These are phyloP conservation scores for Porites rus DNA, from an alignment of 92 coral and sea anemone species.

Conservation along the genomic window DNA sequence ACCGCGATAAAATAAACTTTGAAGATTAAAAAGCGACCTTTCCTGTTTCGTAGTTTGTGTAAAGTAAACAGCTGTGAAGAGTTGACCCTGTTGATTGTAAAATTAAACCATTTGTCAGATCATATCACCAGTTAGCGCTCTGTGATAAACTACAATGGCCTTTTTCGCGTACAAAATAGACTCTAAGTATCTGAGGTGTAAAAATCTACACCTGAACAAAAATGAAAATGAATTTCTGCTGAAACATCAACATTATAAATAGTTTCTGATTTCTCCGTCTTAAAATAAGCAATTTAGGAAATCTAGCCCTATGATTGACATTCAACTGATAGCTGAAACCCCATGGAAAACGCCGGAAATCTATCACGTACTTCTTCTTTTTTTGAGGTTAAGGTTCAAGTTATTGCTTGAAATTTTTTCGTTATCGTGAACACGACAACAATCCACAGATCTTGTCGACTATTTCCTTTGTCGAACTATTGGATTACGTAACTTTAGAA, in stretches of 20 bases:
- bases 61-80: slow-evolving; percentile 40
- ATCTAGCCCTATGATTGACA: slow-evolving; percentile 39
- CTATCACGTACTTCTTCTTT: slow-evolving; percentile 28
- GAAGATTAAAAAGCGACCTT: slow-evolving; percentile 27
- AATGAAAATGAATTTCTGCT: not conserved
- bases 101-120: slow-evolving; percentile 50
- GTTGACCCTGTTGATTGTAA: slow-evolving; percentile 51
- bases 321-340: not conserved
- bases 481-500: too few relatives aligned
- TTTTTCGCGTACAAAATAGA: not conserved
- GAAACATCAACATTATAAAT: not conserved
- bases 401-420: too few relatives aligned
- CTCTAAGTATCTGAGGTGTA: not conserved
- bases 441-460: too few relatives aligned
- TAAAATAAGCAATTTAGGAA: not conserved
- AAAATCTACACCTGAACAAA: not conserved
- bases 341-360: slow-evolving; percentile 32
- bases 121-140: slow-evolving; percentile 20
- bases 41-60: slow-evolving; percentile 11
- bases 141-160: not conserved
- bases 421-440: too few relatives aligned
- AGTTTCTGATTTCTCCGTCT: not conserved
- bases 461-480: too few relatives aligned
- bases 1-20: not conserved
- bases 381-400: slow-evolving; percentile 2